These are phyloP conservation scores for Rousettus leschenaultii DNA, from an alignment of 2,113 vertebrate species.

Conservation along the genomic window DNA sequence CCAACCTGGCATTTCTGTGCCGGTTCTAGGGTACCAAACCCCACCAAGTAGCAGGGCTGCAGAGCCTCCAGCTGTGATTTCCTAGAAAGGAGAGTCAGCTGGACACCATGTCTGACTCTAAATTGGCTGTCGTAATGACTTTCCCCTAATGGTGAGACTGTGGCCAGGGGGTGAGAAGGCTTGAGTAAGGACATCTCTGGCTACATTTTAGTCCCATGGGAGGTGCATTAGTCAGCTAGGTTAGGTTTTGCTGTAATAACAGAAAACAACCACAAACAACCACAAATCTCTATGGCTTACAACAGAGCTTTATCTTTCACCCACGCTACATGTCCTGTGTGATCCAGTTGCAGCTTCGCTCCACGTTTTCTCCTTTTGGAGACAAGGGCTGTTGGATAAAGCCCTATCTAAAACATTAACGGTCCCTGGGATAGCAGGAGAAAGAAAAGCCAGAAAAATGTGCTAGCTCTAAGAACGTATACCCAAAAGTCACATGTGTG, in stretches of 20 bases:
- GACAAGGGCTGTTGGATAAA: background rate
- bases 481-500: background rate
- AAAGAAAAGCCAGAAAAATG: background rate
- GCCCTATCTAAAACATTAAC: background rate
- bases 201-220: background rate
- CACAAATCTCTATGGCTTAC: too few relatives aligned
- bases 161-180: background rate
- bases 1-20: background rate
- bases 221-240: background rate
- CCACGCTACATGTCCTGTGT: accelerated
- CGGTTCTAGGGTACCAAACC: background rate
- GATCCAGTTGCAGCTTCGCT: background rate
- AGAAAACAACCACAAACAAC: background rate
- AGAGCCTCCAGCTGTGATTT: background rate
- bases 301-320: background rate
- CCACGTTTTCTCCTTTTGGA: background rate
- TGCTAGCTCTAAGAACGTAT: background rate
- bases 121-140: background rate
- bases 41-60: background rate
- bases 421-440: background rate
- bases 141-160: background rate
- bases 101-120: background rate
- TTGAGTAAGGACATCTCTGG: background rate
- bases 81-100: background rate
- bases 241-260: background rate